Evolutionary conservation across 2,113 vertebrate species (phyloP), one percentile per base, ranked within the genome.

Genomic region (Nothobranchius kuhntae): DNA sequence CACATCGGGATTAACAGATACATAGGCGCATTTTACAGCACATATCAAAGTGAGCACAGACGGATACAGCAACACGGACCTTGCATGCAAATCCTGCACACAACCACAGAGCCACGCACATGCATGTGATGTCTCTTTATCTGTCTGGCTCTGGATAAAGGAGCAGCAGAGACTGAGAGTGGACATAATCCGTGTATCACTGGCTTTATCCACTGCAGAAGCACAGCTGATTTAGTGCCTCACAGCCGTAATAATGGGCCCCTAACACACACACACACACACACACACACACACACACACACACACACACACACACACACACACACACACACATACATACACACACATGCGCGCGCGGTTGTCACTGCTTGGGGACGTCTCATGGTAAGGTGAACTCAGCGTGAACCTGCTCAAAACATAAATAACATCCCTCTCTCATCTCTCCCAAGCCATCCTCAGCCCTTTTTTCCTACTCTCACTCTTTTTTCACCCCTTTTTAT

Each of bases 381-480:
- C 84, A 85, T 85, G 86, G 87, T 91, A 92, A 92, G 85, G 87
- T 93, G 92, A 94, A 95, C 89, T 95, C 80, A 53, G 77, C 85
- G 75, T 94, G 94, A 96, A 95, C 91, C 89, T 90, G 71, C 79
- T 83, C 83, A 71, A 75, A 87, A 90, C 90, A 89, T 89, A 93
- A 93, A 93, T 93, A 92, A 93, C 93, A 85, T 68, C 35, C 89
- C 81, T 59, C 38, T 90, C 84, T 92, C 89, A 91, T 91, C 75
- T 84, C 87, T 88, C 68, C 75, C 65, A 36, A 55, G 61, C 76
- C 75, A 76, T 15, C 60, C 67, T 70, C 61, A 79, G 88, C 77
- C 86, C 84, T 77, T 79, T 79, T 51, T 72, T 77, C 77, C 59
- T 79, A 81, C 82, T 70, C 66, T 74, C 62, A 60, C 71, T 73